Evolutionary conservation across 2,113 vertebrate species (phyloP).

Genomic region (Alectura lathami): DNA sequence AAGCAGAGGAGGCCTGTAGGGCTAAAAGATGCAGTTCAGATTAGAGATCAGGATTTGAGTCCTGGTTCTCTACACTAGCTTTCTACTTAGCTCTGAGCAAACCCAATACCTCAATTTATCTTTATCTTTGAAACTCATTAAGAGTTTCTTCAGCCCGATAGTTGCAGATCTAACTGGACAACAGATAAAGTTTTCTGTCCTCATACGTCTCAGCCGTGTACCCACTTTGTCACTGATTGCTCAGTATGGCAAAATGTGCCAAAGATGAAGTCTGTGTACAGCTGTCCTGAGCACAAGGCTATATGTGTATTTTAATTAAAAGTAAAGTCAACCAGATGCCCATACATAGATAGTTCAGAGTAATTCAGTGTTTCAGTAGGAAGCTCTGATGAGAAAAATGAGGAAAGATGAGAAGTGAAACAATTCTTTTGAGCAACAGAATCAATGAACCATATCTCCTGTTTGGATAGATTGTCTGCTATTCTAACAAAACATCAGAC

Average conservation of each 20-base stretch:
- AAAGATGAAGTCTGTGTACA: neutral
- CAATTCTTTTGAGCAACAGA: neutral
- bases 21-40: neutral
- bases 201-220: neutral
- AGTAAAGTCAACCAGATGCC: neutral
- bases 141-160: neutral
- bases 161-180: neutral
- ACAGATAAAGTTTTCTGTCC: neutral
- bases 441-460: neutral
- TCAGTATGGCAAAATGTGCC: neutral
- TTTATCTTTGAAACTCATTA: neutral
- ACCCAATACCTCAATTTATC: neutral
- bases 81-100: neutral
- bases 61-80: neutral
- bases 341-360: neutral
- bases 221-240: neutral
- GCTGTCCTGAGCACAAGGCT: neutral
- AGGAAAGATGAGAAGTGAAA: neutral
- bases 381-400: neutral
- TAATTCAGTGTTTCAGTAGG: neutral
- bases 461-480: neutral
- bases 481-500: neutral
- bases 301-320: neutral
- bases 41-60: neutral
- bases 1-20: neutral